Percentiles rank a stretch among this genome's conserved stretches.
Conservation (phyloP, 1,140 invertebrate species). For the Drosophila mojavensis region DNA sequence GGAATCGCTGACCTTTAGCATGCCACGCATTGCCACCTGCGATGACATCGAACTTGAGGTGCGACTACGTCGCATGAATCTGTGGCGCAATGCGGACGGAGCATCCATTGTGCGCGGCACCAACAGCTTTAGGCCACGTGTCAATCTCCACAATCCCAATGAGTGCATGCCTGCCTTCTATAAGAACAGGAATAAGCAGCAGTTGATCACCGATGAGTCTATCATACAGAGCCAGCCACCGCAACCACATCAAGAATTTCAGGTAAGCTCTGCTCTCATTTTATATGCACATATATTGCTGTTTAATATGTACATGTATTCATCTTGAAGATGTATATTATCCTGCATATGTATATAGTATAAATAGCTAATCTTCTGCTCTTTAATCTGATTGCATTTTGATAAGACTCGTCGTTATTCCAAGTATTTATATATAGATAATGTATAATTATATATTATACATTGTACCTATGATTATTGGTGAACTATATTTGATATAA, state of each 20-base stretch:
- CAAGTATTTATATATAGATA: too few relatives aligned
- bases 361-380: conserved; percentile 1
- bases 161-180: conserved; percentile 73
- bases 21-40: conserved; percentile 77
- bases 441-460: background rate
- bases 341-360: background rate
- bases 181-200: conserved; percentile 65
- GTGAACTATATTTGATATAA: too few relatives aligned
- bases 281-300: conserved; percentile 14
- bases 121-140: conserved; percentile 37
- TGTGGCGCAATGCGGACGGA: conserved; percentile 59
- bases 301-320: conserved; percentile 1
- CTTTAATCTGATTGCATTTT: conserved; percentile 4
- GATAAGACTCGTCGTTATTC: background rate
- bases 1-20: conserved; percentile 46
- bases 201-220: conserved; percentile 70
- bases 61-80: conserved; percentile 72
- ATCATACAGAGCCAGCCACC: conserved; percentile 79
- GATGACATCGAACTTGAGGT: conserved; percentile 79
- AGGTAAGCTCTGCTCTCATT: conserved; percentile 51
- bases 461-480: too few relatives aligned
- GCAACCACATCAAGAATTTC: conserved; percentile 70
- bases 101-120: background rate
- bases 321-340: background rate
- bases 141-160: conserved; percentile 9